Conservation (phyloP, 64 coral and sea anemone species). For the Cladopsammia gracilis region DNA sequence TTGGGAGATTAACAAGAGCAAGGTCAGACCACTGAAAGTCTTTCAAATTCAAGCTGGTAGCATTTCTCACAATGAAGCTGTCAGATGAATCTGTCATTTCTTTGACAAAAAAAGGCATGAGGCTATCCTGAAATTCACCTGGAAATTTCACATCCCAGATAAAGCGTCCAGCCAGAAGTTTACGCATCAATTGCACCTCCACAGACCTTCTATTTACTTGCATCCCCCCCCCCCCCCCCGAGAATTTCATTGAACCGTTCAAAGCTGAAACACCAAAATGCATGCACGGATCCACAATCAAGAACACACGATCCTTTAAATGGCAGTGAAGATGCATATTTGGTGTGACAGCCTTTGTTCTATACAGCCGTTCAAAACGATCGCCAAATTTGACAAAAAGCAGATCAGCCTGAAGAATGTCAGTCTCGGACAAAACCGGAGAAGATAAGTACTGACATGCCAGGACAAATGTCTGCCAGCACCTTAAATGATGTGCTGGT, state of each 20-base stretch:
- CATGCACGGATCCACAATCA: slow-evolving; percentile 19
- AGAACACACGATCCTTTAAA: slow-evolving; percentile 17
- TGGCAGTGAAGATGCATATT: slow-evolving; percentile 25
- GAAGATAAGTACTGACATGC: not conserved
- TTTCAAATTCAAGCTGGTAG: not conserved
- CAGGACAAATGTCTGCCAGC: slow-evolving; percentile 18
- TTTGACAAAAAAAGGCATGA: not conserved
- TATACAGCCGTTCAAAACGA: not conserved
- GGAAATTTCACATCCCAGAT: slow-evolving; percentile 17
- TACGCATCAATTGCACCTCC: slow-evolving; percentile 63
- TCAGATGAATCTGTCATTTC: not conserved
- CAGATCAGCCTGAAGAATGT: slow-evolving; percentile 40
- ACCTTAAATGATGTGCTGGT: not conserved
- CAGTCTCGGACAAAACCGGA: slow-evolving; percentile 22
- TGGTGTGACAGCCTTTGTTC: slow-evolving; percentile 5
- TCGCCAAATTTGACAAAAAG: slow-evolving; percentile 16
- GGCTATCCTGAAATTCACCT: not conserved
- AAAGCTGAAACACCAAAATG: slow-evolving; percentile 45
- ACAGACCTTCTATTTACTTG: slow-evolving; percentile 53
- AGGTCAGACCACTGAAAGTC: slow-evolving; percentile 1
- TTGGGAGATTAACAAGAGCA: slow-evolving; percentile 12
- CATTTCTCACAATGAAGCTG: not conserved
- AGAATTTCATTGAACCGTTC: slow-evolving; percentile 33
- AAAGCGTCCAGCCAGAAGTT: slow-evolving; percentile 27
- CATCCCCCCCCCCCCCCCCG: slow-evolving; percentile 15